Conservation (phyloP, 2,888 invertebrate species). For the Phengaris alcon region DNA sequence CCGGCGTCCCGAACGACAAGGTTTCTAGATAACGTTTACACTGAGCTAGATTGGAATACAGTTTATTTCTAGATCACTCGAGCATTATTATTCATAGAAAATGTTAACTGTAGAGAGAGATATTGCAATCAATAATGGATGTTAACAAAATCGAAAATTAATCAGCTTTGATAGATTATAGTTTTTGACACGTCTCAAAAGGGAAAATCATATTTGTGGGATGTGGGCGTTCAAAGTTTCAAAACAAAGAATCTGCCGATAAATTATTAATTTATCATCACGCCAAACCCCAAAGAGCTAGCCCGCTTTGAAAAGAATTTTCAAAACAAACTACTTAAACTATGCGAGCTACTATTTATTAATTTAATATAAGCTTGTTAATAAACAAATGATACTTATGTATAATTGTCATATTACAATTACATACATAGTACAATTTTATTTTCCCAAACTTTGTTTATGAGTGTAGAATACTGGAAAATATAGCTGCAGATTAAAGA, state of each 20-base stretch:
- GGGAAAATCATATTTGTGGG: constrained; percentile 10
- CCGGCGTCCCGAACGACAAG: constrained; percentile 25
- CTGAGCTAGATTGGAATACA: constrained; percentile 18
- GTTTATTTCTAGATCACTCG: background rate
- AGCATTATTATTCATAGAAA: constrained; percentile 21
- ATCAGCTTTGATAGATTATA: constrained; percentile 6
- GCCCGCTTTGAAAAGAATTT: no score
- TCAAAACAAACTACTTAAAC: no score
- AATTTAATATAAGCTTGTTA: no score
- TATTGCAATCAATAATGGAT: background rate
- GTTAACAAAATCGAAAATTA: background rate
- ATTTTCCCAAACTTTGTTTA: no score
- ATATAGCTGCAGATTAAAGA: no score
- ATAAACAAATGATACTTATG: no score
- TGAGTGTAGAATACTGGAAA: no score
- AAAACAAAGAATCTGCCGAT: constrained; percentile 21
- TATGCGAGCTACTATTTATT: no score
- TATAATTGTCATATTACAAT: no score
- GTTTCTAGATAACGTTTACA: constrained; percentile 24
- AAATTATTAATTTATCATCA: constrained; percentile 1
- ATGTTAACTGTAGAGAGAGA: background rate
- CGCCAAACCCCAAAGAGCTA: background rate
- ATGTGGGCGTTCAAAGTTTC: background rate
- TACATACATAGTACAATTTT: no score
- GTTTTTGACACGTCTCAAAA: constrained; percentile 12